phyloP scores from a whole-genome alignment of 1,140 invertebrate genomes.

The Liolophura sinensis region DNA sequence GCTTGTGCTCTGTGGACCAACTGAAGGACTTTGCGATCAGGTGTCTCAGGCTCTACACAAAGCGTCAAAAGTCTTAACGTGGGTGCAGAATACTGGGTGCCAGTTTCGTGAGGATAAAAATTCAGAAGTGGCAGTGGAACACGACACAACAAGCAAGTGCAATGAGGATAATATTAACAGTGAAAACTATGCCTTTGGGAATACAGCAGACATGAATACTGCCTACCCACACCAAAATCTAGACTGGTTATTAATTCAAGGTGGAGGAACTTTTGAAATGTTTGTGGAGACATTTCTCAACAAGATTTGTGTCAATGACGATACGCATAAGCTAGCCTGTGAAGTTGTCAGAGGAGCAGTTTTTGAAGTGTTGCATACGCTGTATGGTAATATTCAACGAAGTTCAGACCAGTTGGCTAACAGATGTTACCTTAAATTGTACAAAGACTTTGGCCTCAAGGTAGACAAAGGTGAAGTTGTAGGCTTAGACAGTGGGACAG shows the following conservation, averaged over 20 bases:
- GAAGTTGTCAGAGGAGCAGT: no score
- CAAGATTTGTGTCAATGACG: no score
- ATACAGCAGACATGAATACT: constrained; percentile 8
- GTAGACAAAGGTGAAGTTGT: not conserved
- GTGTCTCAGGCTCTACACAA: constrained; percentile 12
- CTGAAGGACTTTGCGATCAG: constrained; percentile 19
- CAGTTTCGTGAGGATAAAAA: constrained; percentile 16
- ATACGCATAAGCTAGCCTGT: no score
- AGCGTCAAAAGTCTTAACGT: constrained; percentile 9
- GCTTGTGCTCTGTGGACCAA: constrained; percentile 22
- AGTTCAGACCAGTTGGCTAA: not conserved
- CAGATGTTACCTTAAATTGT: not conserved
- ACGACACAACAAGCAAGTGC: not conserved
- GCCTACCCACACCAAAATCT: not conserved
- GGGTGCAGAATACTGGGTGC: constrained; percentile 8
- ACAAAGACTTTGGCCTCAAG: not conserved
- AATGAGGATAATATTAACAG: constrained; percentile 2
- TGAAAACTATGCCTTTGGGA: constrained; percentile 15
- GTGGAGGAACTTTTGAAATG: no score
- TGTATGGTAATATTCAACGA: no score
- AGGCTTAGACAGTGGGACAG: not conserved
- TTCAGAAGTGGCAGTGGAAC: not conserved
- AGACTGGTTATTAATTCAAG: no score
- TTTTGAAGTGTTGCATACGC: not conserved
- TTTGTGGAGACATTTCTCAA: no score